These are phyloP conservation scores for Tetragonula carbonaria DNA, from an alignment of 2,888 invertebrate species.

Conservation along the genomic window DNA sequence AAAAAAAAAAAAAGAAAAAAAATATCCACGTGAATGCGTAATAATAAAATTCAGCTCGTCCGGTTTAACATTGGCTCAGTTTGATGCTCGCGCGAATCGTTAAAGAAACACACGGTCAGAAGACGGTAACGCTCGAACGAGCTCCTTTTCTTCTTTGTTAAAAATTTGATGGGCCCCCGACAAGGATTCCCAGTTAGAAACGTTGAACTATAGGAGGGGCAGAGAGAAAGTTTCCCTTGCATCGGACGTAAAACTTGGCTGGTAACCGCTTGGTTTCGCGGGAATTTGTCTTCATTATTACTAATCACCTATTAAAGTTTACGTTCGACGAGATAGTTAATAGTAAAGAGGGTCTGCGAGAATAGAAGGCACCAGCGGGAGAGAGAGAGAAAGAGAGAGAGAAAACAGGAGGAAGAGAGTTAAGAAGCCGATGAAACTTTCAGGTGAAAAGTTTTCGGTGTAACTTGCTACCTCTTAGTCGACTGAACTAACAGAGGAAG, in stretches of 20 bases:
- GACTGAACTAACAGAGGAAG: constrained; percentile 7
- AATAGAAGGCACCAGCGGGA: not conserved
- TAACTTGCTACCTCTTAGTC: constrained; percentile 44
- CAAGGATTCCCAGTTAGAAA: not conserved
- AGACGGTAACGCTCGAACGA: constrained; percentile 10
- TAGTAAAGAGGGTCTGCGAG: constrained; percentile 40
- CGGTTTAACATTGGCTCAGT: too few relatives aligned
- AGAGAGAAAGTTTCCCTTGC: constrained; percentile 35
- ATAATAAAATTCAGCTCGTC: too few relatives aligned
- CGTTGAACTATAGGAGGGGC: not conserved
- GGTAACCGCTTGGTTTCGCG: constrained; percentile 42
- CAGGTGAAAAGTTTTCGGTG: constrained; percentile 52
- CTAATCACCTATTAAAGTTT: constrained; percentile 67
- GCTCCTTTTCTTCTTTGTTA: constrained; percentile 22
- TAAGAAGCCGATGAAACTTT: constrained; percentile 61
- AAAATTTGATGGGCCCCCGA: constrained; percentile 28
- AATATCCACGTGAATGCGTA: too few relatives aligned
- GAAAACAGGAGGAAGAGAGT: not conserved
- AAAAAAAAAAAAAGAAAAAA: too few relatives aligned
- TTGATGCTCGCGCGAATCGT: not conserved
- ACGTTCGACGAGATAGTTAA: constrained; percentile 58
- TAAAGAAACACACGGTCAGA: not conserved
- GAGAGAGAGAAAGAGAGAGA: not conserved
- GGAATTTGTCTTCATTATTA: constrained; percentile 66
- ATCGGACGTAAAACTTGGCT: constrained; percentile 37